Evolutionary conservation across 2,888 invertebrate species (phyloP).

Genomic region (Branchellion lobata): DNA sequence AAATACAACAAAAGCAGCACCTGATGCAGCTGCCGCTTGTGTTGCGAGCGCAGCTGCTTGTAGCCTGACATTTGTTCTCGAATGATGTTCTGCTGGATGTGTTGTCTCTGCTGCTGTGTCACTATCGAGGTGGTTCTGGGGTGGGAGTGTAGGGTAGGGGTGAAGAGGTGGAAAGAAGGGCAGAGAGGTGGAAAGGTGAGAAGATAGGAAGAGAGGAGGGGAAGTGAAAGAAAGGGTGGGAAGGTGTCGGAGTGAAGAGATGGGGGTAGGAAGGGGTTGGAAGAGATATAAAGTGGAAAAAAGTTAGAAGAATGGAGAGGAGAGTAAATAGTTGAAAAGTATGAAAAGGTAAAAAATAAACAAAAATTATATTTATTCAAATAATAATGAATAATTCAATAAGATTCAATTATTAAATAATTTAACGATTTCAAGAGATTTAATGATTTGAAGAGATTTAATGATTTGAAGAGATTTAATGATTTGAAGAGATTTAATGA

Average conservation of each 20-base stretch:
- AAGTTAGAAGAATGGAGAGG: no score
- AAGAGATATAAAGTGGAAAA: no score
- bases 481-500: no score
- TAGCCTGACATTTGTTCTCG: slow-evolving; percentile 99
- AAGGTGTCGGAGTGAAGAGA: not conserved
- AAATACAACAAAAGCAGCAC: not conserved
- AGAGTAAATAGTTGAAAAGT: no score
- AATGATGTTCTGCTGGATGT: slow-evolving; percentile 92
- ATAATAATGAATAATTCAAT: no score
- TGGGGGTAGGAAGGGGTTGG: no score
- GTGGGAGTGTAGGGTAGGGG: slow-evolving; percentile 90
- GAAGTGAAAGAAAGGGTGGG: slow-evolving; percentile 80
- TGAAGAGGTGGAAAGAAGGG: slow-evolving; percentile 68
- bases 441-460: no score
- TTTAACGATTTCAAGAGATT: no score
- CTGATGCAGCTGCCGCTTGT: slow-evolving; percentile 80
- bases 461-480: no score
- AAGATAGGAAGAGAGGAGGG: slow-evolving; percentile 76
- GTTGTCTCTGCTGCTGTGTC: slow-evolving; percentile 67
- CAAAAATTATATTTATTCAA: not conserved
- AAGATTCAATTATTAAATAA: no score
- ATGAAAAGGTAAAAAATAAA: not conserved
- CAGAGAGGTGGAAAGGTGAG: not conserved
- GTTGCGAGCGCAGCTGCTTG: slow-evolving; percentile 94
- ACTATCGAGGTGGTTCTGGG: slow-evolving; percentile 89